Percentiles rank a stretch among this genome's conserved stretches.
phyloP scores from a whole-genome alignment of 2,888 invertebrate genomes.

The Drosophila basisetae region DNA sequence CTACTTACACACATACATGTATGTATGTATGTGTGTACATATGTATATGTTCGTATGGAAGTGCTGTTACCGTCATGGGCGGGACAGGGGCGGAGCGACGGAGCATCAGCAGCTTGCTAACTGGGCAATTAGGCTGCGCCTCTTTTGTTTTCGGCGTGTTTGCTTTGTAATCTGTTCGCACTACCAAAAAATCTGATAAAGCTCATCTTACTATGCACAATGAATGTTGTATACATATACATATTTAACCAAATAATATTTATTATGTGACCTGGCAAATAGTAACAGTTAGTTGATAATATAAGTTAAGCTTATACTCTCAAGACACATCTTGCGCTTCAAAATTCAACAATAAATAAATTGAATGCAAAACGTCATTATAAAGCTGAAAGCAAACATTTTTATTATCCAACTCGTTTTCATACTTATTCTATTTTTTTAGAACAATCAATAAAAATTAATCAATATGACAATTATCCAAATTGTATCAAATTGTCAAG shows the following conservation, averaged over 20 bases:
- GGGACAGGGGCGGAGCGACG: conserved; percentile 39
- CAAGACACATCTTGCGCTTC: background rate
- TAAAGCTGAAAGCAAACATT: background rate
- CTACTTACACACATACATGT: conserved; percentile 68
- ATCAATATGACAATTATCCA: background rate
- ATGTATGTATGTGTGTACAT: conserved; percentile 14
- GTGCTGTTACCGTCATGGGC: conserved; percentile 35
- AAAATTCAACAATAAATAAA: background rate
- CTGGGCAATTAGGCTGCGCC: conserved; percentile 76
- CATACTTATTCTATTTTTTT: background rate
- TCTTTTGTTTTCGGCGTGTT: conserved; percentile 51
- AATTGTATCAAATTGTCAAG: conserved; percentile 1
- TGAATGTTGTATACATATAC: conserved; percentile 3
- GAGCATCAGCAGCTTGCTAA: conserved; percentile 63
- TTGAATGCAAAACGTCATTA: background rate
- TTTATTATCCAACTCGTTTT: background rate
- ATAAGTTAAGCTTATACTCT: background rate
- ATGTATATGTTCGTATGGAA: conserved; percentile 37
- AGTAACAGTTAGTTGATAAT: background rate
- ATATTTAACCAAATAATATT: background rate
- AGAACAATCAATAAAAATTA: background rate
- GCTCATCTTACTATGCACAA: conserved; percentile 29
- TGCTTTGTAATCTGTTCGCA: conserved; percentile 74
- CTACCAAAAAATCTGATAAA: conserved; percentile 47
- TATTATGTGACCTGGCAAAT: background rate